These are phyloP conservation scores for Neotoxoptera formosana DNA, from an alignment of 1,140 invertebrate species.

Conservation along the genomic window DNA sequence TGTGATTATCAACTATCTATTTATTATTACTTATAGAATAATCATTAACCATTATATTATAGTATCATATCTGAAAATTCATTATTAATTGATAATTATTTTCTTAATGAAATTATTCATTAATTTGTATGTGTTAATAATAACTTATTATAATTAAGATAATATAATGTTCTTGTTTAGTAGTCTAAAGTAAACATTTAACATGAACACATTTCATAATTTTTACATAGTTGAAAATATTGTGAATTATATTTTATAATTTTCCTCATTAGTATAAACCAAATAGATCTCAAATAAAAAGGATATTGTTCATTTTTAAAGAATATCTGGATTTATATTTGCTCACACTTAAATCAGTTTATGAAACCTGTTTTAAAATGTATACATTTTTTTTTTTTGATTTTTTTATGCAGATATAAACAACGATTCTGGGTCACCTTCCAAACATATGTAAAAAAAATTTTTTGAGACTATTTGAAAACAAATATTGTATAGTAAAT, in stretches of 20 bases:
- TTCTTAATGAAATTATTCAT: slow-evolving; percentile 4
- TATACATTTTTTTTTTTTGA: not conserved
- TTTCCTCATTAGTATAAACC: not conserved
- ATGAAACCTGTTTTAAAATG: slow-evolving; percentile 16
- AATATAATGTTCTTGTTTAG: not conserved
- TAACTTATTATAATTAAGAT: not conserved
- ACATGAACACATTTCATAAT: not conserved
- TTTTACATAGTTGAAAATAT: not conserved
- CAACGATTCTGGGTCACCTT: slow-evolving; percentile 56
- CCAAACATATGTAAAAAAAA: slow-evolving; percentile 54
- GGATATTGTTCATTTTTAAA: not conserved
- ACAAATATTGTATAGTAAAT: slow-evolving; percentile 54
- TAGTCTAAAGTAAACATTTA: not conserved
- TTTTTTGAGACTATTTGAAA: slow-evolving; percentile 19
- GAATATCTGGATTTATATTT: not conserved
- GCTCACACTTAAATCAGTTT: not conserved
- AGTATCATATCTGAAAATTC: not conserved
- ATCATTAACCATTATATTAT: not conserved
- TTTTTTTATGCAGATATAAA: slow-evolving; percentile 54
- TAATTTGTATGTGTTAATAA: not conserved
- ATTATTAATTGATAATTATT: slow-evolving; percentile 13
- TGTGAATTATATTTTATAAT: not conserved
- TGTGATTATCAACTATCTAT: slow-evolving; percentile 25
- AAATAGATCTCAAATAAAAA: slow-evolving; percentile 16
- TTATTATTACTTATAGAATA: not conserved